Percentiles rank a stretch among this genome's conserved stretches.
phyloP scores from a whole-genome alignment of 2,797 vertebrate genomes.

The Neostethus bicornis region DNA sequence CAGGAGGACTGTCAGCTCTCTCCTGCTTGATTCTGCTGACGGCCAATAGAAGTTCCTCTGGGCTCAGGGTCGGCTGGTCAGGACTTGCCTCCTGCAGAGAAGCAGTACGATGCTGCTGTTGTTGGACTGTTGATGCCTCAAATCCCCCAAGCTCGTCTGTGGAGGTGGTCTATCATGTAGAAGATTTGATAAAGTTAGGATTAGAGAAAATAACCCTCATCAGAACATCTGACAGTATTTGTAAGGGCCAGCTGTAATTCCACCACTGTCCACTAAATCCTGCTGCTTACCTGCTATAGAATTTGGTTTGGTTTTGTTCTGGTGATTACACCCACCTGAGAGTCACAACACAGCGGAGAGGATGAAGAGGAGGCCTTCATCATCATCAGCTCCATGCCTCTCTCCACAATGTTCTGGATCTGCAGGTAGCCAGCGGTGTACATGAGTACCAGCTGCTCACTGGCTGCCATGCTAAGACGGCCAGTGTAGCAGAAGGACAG shows the following conservation, averaged over 20 bases:
- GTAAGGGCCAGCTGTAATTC: slow-evolving; percentile 1
- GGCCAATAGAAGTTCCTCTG: slow-evolving; percentile 82
- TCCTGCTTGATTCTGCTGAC: slow-evolving; percentile 94
- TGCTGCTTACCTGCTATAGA: not conserved
- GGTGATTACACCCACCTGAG: slow-evolving; percentile 71
- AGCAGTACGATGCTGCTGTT: slow-evolving; percentile 48
- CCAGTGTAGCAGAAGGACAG: slow-evolving; percentile 98
- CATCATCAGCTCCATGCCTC: slow-evolving; percentile 95
- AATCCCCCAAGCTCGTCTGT: slow-evolving; percentile 85
- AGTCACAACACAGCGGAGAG: slow-evolving; percentile 93
- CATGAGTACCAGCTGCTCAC: slow-evolving; percentile 98
- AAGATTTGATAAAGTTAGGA: not conserved
- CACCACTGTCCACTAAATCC: slow-evolving; percentile 6
- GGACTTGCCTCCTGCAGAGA: slow-evolving; percentile 63
- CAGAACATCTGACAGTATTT: not conserved
- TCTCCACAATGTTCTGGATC: slow-evolving; percentile 98
- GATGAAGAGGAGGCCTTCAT: slow-evolving; percentile 95
- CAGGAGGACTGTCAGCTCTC: slow-evolving; percentile 81
- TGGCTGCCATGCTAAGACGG: slow-evolving; percentile 92
- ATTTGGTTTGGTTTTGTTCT: not conserved
- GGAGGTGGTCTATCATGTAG: slow-evolving; percentile 80
- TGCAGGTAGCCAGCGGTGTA: slow-evolving; percentile 98
- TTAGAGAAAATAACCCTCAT: not conserved
- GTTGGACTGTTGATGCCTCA: slow-evolving; percentile 25
- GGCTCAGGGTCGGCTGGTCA: slow-evolving; percentile 70